These are phyloP conservation scores for Platyscapa corneri DNA, from an alignment of 1,140 invertebrate genomes.

Conservation along the genomic window DNA sequence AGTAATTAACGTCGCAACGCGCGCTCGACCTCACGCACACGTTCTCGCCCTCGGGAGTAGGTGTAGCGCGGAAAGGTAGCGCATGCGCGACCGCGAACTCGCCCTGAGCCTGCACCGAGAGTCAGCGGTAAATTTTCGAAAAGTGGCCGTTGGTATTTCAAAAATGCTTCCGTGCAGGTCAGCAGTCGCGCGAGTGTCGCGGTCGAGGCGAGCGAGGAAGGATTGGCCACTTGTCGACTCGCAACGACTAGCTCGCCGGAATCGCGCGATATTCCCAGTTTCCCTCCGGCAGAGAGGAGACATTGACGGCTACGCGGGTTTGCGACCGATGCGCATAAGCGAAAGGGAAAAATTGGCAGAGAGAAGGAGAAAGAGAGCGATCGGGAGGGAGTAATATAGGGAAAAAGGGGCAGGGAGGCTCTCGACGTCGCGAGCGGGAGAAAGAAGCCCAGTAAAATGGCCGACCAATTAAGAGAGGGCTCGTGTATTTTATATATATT, in stretches of 20 bases:
- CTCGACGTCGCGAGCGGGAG: background rate
- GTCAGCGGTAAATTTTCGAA: constrained; percentile 14
- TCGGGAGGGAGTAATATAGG: background rate
- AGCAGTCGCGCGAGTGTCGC: background rate
- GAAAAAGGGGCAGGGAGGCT: constrained; percentile 3
- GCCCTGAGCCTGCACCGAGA: background rate
- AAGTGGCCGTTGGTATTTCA: background rate
- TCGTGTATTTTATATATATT: constrained; percentile 58
- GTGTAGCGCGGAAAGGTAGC: background rate
- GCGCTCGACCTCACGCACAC: background rate
- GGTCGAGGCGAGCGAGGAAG: background rate
- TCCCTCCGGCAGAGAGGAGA: too few relatives aligned
- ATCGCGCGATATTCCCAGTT: too few relatives aligned
- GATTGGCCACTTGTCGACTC: too few relatives aligned
- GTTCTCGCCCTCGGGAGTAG: background rate
- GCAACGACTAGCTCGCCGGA: too few relatives aligned
- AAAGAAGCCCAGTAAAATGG: constrained; percentile 60
- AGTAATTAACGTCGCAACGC: constrained; percentile 7
- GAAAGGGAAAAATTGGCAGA: constrained; percentile 18
- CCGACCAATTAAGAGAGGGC: constrained; percentile 65
- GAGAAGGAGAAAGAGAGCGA: background rate
- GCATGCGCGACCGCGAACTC: constrained; percentile 3
- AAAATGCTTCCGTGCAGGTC: background rate
- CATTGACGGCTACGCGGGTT: background rate
- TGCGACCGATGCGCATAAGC: background rate